phyloP scores from a whole-genome alignment of 2,888 invertebrate genomes.

The Drosophila fungiperda region DNA sequence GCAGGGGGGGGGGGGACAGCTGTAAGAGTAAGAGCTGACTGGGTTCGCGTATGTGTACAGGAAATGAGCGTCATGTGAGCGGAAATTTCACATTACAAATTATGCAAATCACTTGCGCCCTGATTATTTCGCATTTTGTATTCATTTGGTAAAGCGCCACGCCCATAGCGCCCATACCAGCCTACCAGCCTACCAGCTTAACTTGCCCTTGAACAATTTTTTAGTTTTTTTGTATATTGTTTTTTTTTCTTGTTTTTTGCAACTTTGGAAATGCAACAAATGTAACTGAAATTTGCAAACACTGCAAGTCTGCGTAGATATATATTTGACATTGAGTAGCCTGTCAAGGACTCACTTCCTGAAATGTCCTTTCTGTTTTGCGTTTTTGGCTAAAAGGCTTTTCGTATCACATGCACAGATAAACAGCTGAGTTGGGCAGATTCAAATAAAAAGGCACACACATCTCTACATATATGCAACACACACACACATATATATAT shows the following conservation, averaged over 20 bases:
- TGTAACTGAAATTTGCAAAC: not conserved
- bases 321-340: constrained; percentile 17
- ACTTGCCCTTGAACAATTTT: constrained; percentile 7
- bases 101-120: constrained; percentile 78
- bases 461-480: too few relatives aligned
- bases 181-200: constrained; percentile 5
- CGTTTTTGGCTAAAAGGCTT: constrained; percentile 17
- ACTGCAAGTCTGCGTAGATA: constrained; percentile 5
- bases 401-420: not conserved
- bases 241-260: not conserved
- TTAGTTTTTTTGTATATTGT: not conserved
- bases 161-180: constrained; percentile 8
- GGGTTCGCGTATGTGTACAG: constrained; percentile 42
- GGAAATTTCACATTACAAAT: constrained; percentile 80
- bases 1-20: not conserved
- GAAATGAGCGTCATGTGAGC: constrained; percentile 75
- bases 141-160: constrained; percentile 30
- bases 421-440: constrained; percentile 3
- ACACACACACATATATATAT: too few relatives aligned
- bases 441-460: not conserved
- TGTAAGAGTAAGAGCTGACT: not conserved
- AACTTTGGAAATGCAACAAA: constrained; percentile 1
- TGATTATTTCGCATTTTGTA: constrained; percentile 56
- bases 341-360: constrained; percentile 17
- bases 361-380: constrained; percentile 10